phyloP scores from a whole-genome alignment of 2,113 vertebrate species.

The Centropus unirufus region DNA sequence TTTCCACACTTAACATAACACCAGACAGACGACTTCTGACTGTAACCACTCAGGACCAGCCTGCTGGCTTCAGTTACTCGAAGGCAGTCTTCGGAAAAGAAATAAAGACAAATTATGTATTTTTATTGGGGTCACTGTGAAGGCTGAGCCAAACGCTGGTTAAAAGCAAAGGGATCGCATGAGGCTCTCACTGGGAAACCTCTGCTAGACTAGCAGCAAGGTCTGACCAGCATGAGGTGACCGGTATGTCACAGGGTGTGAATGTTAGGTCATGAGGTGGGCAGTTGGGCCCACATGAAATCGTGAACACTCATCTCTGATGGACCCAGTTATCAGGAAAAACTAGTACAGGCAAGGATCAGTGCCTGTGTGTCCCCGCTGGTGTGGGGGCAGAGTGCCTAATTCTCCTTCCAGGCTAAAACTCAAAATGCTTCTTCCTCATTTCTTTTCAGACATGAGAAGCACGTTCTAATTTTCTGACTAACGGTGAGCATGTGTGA shows the following conservation, averaged over 20 bases:
- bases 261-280: neutral
- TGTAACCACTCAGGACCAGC: neutral
- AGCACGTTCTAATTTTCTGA: neutral
- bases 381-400: neutral
- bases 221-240: neutral
- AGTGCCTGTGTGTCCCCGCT: neutral
- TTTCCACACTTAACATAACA: neutral
- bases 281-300: neutral
- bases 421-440: neutral
- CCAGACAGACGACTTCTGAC: neutral
- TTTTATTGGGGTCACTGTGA: neutral
- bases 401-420: neutral
- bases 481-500: neutral
- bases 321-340: neutral
- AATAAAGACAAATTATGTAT: neutral
- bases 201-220: neutral
- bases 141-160: neutral
- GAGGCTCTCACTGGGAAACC: neutral
- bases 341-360: neutral
- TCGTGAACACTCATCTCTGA: neutral
- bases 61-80: neutral
- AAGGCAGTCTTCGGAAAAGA: neutral
- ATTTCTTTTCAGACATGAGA: neutral
- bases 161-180: neutral
- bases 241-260: neutral